Percentiles rank a stretch among this genome's conserved stretches.
These are phyloP conservation scores for Crotalus helleri DNA, from an alignment of 2,113 vertebrate genomes.

Conservation along the genomic window DNA sequence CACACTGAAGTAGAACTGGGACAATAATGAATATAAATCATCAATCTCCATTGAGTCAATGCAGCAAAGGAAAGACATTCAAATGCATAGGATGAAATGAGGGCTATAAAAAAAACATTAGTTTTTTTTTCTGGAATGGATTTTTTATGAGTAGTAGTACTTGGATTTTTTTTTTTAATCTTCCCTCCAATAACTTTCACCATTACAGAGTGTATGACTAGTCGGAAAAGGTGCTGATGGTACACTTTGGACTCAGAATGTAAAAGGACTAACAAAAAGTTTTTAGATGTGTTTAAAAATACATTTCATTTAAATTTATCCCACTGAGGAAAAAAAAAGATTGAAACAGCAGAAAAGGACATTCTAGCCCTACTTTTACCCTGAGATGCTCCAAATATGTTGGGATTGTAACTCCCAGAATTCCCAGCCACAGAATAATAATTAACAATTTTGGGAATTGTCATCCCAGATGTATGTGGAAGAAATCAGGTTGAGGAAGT, in stretches of 20 bases:
- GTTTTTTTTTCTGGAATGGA: constrained; percentile 54
- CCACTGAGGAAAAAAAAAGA: constrained; percentile 52
- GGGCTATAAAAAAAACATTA: constrained; percentile 36
- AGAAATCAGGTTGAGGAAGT: background rate
- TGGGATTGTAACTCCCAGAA: background rate
- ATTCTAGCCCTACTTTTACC: constrained; percentile 25
- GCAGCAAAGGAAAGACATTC: constrained; percentile 33
- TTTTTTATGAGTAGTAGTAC: constrained; percentile 66
- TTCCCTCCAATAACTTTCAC: constrained; percentile 60
- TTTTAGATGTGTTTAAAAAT: constrained; percentile 56
- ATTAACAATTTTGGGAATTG: background rate
- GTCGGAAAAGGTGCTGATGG: constrained; percentile 66
- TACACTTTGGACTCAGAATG: constrained; percentile 62
- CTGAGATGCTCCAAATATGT: background rate
- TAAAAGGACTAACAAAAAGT: constrained; percentile 36
- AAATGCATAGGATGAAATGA: constrained; percentile 50
- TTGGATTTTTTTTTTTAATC: constrained; percentile 51
- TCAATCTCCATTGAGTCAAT: constrained; percentile 42
- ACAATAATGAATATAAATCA: constrained; percentile 45
- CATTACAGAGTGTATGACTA: constrained; percentile 65
- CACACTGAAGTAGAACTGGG: background rate
- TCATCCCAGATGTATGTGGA: background rate
- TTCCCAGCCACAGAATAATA: background rate
- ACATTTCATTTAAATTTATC: constrained; percentile 53
- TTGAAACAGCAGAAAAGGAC: constrained; percentile 60